Base-by-base conservation (phyloP, 1,140 invertebrate species). In the Hirudo medicinalis region DNA sequence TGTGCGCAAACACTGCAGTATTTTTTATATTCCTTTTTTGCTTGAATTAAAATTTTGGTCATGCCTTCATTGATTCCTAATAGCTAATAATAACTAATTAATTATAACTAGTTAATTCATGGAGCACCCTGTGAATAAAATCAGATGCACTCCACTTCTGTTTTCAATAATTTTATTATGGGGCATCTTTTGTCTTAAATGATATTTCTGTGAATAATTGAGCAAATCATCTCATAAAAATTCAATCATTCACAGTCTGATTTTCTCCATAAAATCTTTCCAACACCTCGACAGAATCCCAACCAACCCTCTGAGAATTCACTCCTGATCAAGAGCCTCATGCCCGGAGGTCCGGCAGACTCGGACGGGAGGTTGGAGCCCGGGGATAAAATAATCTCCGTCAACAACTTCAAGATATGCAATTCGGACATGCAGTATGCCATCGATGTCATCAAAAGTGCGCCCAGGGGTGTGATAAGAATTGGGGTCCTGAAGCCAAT, bases 261-360 rank as follows among this genome's bases (percentile, higher is more conserved):
- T 36, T 36, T 36, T 36, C 32, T 6, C 32, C 32, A 36, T 36
- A 8, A 8, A 49, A 49, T 49, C 43, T 40, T 40, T 40, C n/a
- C n/a, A n/a, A n/a, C n/a, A n/a, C n/a, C n/a, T 49, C 3, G 13
- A 49, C 43, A 49, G 43, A 49, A 49, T 49, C 43, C 43, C 43
- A 49, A 17, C 15, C 43, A 49, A 17, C 43, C 43, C 43, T 49
- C 43, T 17, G 57, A 63, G 57, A 63, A 32, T 20, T 63, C 29
- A 19, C 98, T 99, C 82, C 94, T 99, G 72, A 97, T 99, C 82
- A 88, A 94, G 76, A 96, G 92, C 77, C 85, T 99, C 73, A 96
- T 99, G 67, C 95, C 96, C 15, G 94, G 94, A 43, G 93, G 96
- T 54, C 92, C 97, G 66, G 92, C 95, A 67, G 91, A 97, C 82